Evolutionary conservation across 2,797 vertebrate species (phyloP), one percentile per base, ranked within the genome.

Genomic region (Cuniculus paca): DNA sequence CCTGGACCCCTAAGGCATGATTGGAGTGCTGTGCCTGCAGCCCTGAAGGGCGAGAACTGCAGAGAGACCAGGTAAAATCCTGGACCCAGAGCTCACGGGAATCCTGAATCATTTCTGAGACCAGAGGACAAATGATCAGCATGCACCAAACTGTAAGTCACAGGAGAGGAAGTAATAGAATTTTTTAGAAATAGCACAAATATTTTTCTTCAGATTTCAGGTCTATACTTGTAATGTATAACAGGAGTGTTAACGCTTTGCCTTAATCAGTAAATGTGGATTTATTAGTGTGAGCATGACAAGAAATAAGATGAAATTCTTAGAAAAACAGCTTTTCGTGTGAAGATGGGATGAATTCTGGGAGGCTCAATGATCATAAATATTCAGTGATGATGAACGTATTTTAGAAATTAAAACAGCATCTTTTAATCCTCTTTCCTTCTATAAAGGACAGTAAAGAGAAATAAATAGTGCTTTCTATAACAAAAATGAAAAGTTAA

Each of bases 401-500:
- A 5, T 81, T 87, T 96, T 48, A 70, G 42, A 65, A 56, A n/a
- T 61, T 52, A 81, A 95, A 81, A 78, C 52, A 56, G n/a, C 8
- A 31, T 58, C 72, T 61, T 77, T 0, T n/a, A 83, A 60, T 91
- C 0, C 11, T 36, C n/a, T 86, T 54, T 54, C 16, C 4, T 54
- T 34, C 88, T 88, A 22, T 36, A 80, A 58, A 86, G 22, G 36
- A 90, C 0, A 5, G 0, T 80, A 24, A 78, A 5, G 61, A 81
- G 52, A 95, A 79, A 39, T 56, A 80, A 56, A 65, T 22, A 56
- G 14, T 36, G 45, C 26, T 34, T 70, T 89, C 39, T 36, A 5
- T 84, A 84, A 42, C 8, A 80, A 83, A 85, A 86, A 42, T 58
- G 11, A 77, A 92, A 94, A 94, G 22, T 4, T 58, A 56, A 81